Base-by-base conservation (phyloP, 2,888 invertebrate species). In the Glyphotaelius pellucidus region DNA sequence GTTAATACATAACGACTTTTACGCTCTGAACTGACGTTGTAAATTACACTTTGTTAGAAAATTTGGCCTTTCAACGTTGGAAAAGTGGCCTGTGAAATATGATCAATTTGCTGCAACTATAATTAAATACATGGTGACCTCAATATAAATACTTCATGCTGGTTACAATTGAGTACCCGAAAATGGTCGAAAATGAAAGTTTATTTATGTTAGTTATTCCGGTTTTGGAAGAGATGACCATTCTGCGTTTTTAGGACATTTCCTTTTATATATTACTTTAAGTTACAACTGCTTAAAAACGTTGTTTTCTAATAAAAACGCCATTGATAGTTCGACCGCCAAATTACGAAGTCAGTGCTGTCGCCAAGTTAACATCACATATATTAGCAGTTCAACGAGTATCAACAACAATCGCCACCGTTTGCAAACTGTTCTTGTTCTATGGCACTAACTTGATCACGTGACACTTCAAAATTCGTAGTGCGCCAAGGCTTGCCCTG, bases 51-150 rank as follows among this genome's bases (percentile, higher is more conserved):
- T 32, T 32, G 38, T 35, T 83, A 83, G 31, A 83, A 83, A 32
- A 35, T 32, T 7, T 31, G 12, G 83, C 83, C 83, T 83, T 83
- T 83, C 83, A 83, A 25, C 32, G 19, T 32, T 4, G 83, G 3
- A 83, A 83, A 83, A 83, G 35, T 83, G 83, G 38, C 9, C 83
- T 83, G 7, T 83, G 83, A 83, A 83, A 83, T 83, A 83, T 83
- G 19, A 25, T 7, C 35, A 83, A 35, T 83, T 83, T 83, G 38
- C 19, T 19, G 83, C 25, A n/a, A 67, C 83, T 83, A 38, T 83
- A 83, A 83, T 83, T 83, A 83, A 83, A 83, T 83, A 67, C 67
- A 67, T 0, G 5, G 32, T 83, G 83, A 35, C 83, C 83, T 35
- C 83, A 83, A 83, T 83, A 35, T n/a, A n/a, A n/a, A 35, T 83